Evolutionary conservation across 2,113 vertebrate species (phyloP).

Genomic region (Cercopithecus mona): DNA sequence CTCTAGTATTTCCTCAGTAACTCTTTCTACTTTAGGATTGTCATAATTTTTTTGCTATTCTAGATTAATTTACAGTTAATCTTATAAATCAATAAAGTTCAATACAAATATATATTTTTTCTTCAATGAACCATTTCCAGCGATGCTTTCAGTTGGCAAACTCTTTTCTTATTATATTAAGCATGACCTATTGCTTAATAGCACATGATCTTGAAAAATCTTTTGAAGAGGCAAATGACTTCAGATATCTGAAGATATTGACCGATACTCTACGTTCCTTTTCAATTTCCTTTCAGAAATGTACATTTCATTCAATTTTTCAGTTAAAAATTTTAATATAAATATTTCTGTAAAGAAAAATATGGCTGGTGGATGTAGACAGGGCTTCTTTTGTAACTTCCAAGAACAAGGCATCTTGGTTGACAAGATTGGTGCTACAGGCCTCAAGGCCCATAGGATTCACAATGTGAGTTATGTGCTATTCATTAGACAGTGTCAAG

Average conservation of each 20-base stretch:
- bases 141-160: background rate
- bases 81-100: slow-evolving; percentile 53
- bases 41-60: slow-evolving; percentile 1
- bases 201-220: background rate
- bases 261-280: background rate
- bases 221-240: slow-evolving; percentile 5
- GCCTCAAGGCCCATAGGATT: background rate
- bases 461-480: background rate
- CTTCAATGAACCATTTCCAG: slow-evolving; percentile 3
- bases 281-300: slow-evolving; percentile 39
- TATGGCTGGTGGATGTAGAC: background rate
- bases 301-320: background rate
- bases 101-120: background rate
- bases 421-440: background rate
- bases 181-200: background rate
- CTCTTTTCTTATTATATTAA: slow-evolving; percentile 7
- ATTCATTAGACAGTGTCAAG: slow-evolving; percentile 16
- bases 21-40: background rate
- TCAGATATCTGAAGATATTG: background rate
- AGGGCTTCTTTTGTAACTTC: slow-evolving; percentile 26
- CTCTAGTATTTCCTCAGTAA: background rate
- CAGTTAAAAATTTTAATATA: slow-evolving; percentile 2
- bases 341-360: slow-evolving; percentile 40
- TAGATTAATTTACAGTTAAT: slow-evolving; percentile 50
- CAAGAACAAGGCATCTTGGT: slow-evolving; percentile 38